Conservation (phyloP, 2,888 invertebrate species). For the Sussaba pulchella region DNA sequence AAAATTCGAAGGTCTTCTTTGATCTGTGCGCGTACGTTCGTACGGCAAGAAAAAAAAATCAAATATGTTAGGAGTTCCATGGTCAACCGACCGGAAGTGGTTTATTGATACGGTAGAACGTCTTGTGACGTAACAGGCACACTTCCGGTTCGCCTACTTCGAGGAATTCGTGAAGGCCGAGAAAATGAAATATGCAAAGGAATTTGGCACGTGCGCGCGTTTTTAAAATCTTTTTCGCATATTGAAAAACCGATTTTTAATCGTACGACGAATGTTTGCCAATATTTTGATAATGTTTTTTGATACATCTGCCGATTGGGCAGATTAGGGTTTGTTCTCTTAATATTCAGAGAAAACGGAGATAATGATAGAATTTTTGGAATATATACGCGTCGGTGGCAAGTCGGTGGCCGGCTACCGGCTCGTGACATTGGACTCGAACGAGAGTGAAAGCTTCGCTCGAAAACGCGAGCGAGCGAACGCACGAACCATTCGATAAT, state of each 20-base stretch:
- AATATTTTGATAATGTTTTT: no score
- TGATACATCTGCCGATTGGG: no score
- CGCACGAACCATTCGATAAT: slow-evolving; percentile 61
- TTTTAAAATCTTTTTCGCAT: not conserved
- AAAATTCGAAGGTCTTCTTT: no score
- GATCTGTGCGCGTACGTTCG: no score
- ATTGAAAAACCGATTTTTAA: no score
- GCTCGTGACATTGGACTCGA: slow-evolving; percentile 64
- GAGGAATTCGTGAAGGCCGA: slow-evolving; percentile 31
- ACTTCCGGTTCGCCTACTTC: slow-evolving; percentile 48
- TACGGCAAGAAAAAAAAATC: slow-evolving; percentile 1
- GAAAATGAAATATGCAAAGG: slow-evolving; percentile 26
- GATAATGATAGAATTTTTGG: not conserved
- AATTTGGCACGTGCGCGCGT: slow-evolving; percentile 4
- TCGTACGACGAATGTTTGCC: no score
- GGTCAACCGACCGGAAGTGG: slow-evolving; percentile 53
- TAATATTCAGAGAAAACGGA: no score
- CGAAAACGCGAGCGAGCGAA: slow-evolving; percentile 35
- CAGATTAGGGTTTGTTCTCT: no score
- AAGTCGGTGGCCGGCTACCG: not conserved
- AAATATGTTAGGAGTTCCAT: slow-evolving; percentile 9
- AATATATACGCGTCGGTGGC: not conserved
- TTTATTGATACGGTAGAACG: slow-evolving; percentile 60
- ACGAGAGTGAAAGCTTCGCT: slow-evolving; percentile 64
- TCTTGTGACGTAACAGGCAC: slow-evolving; percentile 58